Base-by-base conservation (phyloP, 2,113 vertebrate species). In the Callopanchax toddi region DNA sequence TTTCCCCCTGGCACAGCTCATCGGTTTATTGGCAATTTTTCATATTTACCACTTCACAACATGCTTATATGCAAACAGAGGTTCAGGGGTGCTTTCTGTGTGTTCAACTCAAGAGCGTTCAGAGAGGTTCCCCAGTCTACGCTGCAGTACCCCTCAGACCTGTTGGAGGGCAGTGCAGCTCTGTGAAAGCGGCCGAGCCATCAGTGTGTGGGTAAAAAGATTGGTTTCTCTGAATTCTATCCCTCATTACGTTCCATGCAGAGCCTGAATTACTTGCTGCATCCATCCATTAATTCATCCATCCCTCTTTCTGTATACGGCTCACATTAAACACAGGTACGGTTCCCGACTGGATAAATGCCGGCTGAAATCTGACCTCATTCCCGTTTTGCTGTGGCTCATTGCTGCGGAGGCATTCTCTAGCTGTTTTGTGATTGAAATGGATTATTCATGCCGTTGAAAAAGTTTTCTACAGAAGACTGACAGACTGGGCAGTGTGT, bases 151-250 rank as follows among this genome's bases (percentile, higher is more conserved):
- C 64, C 17, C 39, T 55, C 62, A 90, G 80, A 91, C 87, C 76
- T 85, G 66, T 82, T 84, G 72, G 90, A 86, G 91, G 90, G 90
- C 89, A 92, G 75, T 86, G 68, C 72, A 89, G 80, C 76, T 87
- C 89, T 87, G 69, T 81, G 63, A 60, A 77, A 82, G 20, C 74
- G 12, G 15, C 2, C 0, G 4, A 13, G 26, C 37, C 16, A 45
- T 54, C 52, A 55, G 54, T 45, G 51, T 54, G 29, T 4, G 29
- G 32, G 48, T 20, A 51, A 32, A 60, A 74, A 76, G 62, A 84
- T 86, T 78, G 55, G 67, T 80, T 85, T 88, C 77, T 89, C 43
- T 89, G 76, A 82, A 87, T 89, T 88, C 83, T 78, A 74, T 78
- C 74, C 79, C 81, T 91, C 86, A 86, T 90, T 89, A 89, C 74